A percentile compares a stretch with the other conserved stretches of the same genome.
phyloP scores from a whole-genome alignment of 2,888 invertebrate genomes.

The Crossocerus cetratus region DNA sequence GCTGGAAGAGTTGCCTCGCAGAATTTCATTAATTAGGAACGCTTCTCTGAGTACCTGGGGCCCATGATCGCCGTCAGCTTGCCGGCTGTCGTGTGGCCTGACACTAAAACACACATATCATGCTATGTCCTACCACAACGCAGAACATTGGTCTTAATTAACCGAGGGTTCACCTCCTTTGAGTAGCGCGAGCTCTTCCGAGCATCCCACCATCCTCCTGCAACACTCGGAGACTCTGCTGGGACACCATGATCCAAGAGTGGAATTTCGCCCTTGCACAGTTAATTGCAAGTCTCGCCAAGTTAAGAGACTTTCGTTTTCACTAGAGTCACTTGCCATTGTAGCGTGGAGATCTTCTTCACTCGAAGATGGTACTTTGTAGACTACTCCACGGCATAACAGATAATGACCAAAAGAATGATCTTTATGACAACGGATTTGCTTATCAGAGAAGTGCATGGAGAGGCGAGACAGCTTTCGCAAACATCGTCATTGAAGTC shows the following conservation, averaged over 20 bases:
- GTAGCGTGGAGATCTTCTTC: no score
- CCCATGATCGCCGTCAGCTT: conserved; percentile 73
- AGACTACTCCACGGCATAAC: neutral
- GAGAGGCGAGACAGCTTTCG: no score
- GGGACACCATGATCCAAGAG: no score
- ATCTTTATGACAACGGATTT: conserved; percentile 1
- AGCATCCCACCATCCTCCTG: conserved; percentile 8
- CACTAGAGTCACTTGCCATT: no score
- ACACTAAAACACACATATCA: conserved; percentile 61
- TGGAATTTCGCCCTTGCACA: no score
- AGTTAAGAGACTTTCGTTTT: no score
- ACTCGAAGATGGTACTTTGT: no score
- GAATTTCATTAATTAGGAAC: neutral
- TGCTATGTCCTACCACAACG: neutral
- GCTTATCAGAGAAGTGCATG: neutral
- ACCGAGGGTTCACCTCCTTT: conserved; percentile 44
- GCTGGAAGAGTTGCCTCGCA: no score
- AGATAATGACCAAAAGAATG: neutral
- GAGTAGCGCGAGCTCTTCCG: conserved; percentile 39
- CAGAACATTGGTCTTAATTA: neutral
- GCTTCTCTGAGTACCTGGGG: conserved; percentile 67
- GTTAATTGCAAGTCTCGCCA: no score
- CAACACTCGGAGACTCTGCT: neutral
- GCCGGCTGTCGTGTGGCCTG: conserved; percentile 70
- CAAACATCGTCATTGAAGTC: conserved; percentile 2